These are phyloP conservation scores for Sigmodon hispidus DNA, from an alignment of 2,113 vertebrate species.

Conservation along the genomic window DNA sequence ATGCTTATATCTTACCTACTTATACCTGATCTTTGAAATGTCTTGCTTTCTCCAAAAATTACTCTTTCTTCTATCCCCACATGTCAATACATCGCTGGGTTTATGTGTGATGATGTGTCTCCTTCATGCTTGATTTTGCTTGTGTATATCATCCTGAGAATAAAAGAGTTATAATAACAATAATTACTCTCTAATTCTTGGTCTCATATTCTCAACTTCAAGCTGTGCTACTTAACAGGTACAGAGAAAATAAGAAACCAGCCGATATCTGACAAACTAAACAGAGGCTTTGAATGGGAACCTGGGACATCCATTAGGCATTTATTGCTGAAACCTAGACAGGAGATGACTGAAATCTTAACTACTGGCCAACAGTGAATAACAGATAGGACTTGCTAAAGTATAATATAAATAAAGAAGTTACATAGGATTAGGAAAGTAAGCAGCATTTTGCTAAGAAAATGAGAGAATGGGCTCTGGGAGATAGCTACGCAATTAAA, in stretches of 20 bases:
- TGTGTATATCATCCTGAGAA: not conserved
- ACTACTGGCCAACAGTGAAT: not conserved
- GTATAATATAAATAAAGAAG: not conserved
- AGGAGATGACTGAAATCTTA: not conserved
- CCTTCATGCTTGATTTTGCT: not conserved
- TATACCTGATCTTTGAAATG: not conserved
- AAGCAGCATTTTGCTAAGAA: not conserved
- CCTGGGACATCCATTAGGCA: not conserved
- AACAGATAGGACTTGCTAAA: not conserved
- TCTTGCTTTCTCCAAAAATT: not conserved
- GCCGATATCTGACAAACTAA: not conserved
- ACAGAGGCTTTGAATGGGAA: not conserved
- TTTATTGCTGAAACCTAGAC: not conserved
- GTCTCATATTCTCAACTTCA: not conserved
- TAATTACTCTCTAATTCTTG: not conserved
- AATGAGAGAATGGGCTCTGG: not conserved
- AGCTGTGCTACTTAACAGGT: not conserved
- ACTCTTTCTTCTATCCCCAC: not conserved
- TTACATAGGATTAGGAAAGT: not conserved
- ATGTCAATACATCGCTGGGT: not conserved
- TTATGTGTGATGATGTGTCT: not conserved
- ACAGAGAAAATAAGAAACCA: not conserved
- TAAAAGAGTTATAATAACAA: not conserved
- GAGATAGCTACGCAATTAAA: not conserved
- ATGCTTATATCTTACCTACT: not conserved